A percentile compares a stretch with the other conserved stretches of the same genome.
Conservation (phyloP, 2,113 vertebrate genomes). For the Salminus brasiliensis region DNA sequence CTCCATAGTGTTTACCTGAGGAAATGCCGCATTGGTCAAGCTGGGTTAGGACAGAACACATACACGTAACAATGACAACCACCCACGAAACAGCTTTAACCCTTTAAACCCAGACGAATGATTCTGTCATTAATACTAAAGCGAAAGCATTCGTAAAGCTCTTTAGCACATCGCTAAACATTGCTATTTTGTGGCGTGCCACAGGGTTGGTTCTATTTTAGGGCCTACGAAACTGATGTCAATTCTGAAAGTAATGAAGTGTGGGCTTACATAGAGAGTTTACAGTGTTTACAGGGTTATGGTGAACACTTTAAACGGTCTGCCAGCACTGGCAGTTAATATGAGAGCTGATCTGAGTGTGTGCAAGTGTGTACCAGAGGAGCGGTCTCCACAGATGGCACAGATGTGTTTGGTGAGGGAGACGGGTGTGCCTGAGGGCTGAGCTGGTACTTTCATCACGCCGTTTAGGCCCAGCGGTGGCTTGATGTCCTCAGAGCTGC, state of each 20-base stretch:
- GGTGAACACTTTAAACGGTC: background rate
- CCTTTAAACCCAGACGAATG: too few relatives aligned
- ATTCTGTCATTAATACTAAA: too few relatives aligned
- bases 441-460: constrained; percentile 94
- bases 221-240: too few relatives aligned
- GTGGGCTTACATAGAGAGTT: too few relatives aligned
- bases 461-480: constrained; percentile 96
- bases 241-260: too few relatives aligned
- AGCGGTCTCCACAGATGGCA: constrained; percentile 97
- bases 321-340: background rate
- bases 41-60: background rate
- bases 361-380: constrained; percentile 84
- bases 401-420: constrained; percentile 99
- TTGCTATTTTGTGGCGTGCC: too few relatives aligned
- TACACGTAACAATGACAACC: background rate
- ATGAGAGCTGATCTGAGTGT: background rate
- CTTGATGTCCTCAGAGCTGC: constrained; percentile 97
- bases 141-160: too few relatives aligned
- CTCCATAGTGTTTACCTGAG: constrained; percentile 96
- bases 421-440: constrained; percentile 84
- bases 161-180: too few relatives aligned
- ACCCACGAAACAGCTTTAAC: too few relatives aligned
- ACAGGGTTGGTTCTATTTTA: too few relatives aligned
- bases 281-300: background rate
- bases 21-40: background rate